Evolutionary conservation across 1,140 invertebrate genomes (phyloP), one percentile per base, ranked within the genome.

Genomic region (Lineus longissimus): DNA sequence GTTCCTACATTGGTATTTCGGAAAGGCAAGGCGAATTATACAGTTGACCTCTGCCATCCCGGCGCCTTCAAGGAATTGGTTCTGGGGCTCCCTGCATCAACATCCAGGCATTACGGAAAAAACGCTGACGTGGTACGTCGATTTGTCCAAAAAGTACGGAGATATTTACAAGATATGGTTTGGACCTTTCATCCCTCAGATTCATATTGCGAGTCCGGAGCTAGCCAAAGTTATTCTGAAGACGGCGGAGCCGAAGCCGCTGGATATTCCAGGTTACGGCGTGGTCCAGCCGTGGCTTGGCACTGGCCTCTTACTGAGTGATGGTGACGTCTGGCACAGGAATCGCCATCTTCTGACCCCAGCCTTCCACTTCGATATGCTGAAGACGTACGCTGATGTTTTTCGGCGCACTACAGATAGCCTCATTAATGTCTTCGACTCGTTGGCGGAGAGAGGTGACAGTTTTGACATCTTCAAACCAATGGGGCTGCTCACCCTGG

Each of bases 141-240:
- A 36, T 15, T 7, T 36, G 33, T 15, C 6, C 33, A 36, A 36
- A 4, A 36, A 36, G 33, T 36, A 36, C 33, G 33, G 33, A 4
- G 33, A 36, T 15, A 36, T 36, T 15, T 36, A 36, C 57, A 56
- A 58, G 62, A 65, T 63, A 62, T 63, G 31, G 40, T 15, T 27
- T 88, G 87, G 87, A 88, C 87, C 86, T 86, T 87, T 87, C 85
- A 87, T 88, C 88, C 84, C 90, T 90, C 88, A 36, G 88, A 90
- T 90, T 81, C 87, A 88, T 85, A 87, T 89, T 89, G 88, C 88
- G 89, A 88, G 90, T 88, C 85, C 88, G 89, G 90, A 88, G 88
- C 89, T 90, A 90, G 88, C 88, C 88, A 90, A 88, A 87, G 88
- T 88, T 90, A 88, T 90, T 89, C 88, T n/a, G n/a, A n/a, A n/a